A percentile compares a stretch with the other conserved stretches of the same genome.
phyloP scores from a whole-genome alignment of 2,888 invertebrate species.

The Chrysina gloriosa region DNA sequence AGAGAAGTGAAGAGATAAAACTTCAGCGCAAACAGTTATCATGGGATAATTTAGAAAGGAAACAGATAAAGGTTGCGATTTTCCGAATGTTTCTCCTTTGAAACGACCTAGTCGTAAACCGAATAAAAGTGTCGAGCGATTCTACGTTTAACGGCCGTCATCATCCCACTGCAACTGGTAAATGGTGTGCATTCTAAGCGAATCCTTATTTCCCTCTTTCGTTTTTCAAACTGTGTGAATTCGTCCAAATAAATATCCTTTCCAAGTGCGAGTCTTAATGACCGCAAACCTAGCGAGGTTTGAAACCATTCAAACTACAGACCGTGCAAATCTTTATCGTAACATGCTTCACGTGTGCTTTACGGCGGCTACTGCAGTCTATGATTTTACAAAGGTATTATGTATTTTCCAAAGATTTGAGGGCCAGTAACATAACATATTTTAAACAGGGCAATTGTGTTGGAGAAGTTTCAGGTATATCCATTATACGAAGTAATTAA shows the following conservation, averaged over 20 bases:
- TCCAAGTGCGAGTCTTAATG: not conserved
- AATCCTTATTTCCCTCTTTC: not conserved
- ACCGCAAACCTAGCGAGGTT: too few species aligned
- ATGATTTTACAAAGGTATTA: too few species aligned
- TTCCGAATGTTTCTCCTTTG: slow-evolving; percentile 19
- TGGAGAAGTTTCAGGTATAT: too few species aligned
- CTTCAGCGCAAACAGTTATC: slow-evolving; percentile 23
- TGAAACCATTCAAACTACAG: too few species aligned
- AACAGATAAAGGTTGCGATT: slow-evolving; percentile 31
- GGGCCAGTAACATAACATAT: too few species aligned
- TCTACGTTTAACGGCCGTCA: slow-evolving; percentile 10
- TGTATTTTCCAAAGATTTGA: too few species aligned
- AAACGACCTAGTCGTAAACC: slow-evolving; percentile 30
- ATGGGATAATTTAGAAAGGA: slow-evolving; percentile 29
- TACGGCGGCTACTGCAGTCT: too few species aligned
- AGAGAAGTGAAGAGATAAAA: slow-evolving; percentile 29
- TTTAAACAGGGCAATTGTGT: too few species aligned
- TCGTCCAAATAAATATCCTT: too few species aligned
- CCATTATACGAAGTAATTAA: too few species aligned
- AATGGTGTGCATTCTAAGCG: slow-evolving; percentile 23
- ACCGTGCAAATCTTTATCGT: too few species aligned
- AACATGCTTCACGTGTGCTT: too few species aligned
- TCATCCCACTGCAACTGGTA: slow-evolving; percentile 22
- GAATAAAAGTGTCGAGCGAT: slow-evolving; percentile 27
- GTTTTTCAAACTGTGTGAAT: not conserved